phyloP scores from a whole-genome alignment of 2,888 invertebrate genomes.

The Halictus quadricinctus region DNA sequence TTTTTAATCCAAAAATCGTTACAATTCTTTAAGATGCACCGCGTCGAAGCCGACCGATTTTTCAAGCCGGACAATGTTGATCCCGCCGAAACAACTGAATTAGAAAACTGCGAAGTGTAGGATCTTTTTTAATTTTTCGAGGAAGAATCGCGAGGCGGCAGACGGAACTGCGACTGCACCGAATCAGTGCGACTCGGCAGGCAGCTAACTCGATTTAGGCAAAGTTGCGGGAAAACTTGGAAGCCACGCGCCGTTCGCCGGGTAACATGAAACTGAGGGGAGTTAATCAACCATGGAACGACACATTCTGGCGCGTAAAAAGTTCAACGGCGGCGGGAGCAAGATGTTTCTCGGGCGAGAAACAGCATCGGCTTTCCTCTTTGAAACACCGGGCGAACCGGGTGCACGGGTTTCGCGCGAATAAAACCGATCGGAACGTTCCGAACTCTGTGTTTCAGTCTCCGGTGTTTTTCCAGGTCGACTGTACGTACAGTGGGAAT shows the following conservation, averaged over 20 bases:
- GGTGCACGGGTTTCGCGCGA: not conserved
- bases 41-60: not conserved
- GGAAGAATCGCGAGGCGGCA: fast-evolving
- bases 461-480: not conserved
- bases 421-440: not conserved
- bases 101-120: not conserved
- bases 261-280: not conserved
- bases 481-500: not conserved
- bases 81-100: no score
- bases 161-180: not conserved
- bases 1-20: no score
- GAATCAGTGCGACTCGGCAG: not conserved
- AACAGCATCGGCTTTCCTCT: not conserved
- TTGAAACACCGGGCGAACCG: no score
- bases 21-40: not conserved
- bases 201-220: not conserved
- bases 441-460: not conserved
- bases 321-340: not conserved
- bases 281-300: constrained; percentile 10
- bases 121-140: not conserved
- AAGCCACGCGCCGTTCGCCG: not conserved
- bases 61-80: not conserved
- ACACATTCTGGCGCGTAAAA: not conserved
- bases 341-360: not conserved
- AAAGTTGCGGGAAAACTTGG: not conserved